These are phyloP conservation scores for Glaucopsyche alexis DNA, from an alignment of 2,888 invertebrate species.

Conservation along the genomic window DNA sequence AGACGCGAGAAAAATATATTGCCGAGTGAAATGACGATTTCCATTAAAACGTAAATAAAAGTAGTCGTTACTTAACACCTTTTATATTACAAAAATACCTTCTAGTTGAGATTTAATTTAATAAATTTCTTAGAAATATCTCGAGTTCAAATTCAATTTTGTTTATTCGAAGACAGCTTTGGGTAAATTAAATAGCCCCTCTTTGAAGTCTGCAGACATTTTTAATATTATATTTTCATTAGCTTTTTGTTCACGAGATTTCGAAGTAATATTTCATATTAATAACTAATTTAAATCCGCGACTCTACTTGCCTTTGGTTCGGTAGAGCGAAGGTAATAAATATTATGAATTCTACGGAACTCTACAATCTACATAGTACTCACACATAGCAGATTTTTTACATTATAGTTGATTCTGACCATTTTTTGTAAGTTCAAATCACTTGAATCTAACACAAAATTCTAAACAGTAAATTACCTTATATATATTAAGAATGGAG, in stretches of 20 bases:
- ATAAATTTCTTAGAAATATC: conserved; percentile 16
- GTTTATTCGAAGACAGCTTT: conserved; percentile 16
- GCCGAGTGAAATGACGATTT: too few species aligned
- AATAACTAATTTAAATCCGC: background rate
- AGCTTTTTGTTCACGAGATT: conserved; percentile 12
- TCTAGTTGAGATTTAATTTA: conserved; percentile 13
- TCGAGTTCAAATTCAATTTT: conserved; percentile 20
- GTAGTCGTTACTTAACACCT: background rate
- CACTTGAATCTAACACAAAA: too few species aligned
- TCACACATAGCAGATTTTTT: too few species aligned
- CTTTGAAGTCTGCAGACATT: conserved; percentile 20
- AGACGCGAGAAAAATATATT: too few species aligned
- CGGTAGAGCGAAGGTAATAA: background rate
- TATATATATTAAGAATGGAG: too few species aligned
- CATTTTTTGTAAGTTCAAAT: too few species aligned
- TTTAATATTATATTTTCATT: conserved; percentile 25
- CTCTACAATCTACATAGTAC: too few species aligned
- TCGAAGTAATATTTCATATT: conserved; percentile 17
- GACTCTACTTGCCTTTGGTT: conserved; percentile 2
- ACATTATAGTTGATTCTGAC: too few species aligned
- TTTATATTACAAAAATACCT: background rate
- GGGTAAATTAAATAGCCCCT: conserved; percentile 24
- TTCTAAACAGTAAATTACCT: too few species aligned
- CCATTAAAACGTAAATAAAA: background rate
- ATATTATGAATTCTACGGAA: too few species aligned